Evolutionary conservation across 2,113 vertebrate genomes (phyloP).

Genomic region (Coryphaenoides rupestris): DNA sequence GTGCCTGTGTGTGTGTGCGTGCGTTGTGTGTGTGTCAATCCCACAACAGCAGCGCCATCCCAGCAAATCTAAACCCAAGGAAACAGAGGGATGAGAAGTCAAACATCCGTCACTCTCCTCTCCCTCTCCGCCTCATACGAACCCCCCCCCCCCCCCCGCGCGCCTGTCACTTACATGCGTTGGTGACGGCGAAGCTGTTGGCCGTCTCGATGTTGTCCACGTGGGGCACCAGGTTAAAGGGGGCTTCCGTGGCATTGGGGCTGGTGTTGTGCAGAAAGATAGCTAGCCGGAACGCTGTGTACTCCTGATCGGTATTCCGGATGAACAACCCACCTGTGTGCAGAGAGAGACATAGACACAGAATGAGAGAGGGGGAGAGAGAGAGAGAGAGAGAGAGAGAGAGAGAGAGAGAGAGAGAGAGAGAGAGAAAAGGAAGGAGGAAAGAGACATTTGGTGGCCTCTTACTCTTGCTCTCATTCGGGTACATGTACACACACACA

Average conservation of each 20-base stretch:
- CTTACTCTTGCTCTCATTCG: no score
- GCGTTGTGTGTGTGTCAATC: no score
- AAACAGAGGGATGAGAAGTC: no score
- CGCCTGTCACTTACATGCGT: slow-evolving; percentile 89
- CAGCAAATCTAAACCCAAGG: no score
- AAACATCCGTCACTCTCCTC: no score
- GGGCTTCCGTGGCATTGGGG: slow-evolving; percentile 96
- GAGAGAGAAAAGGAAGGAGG: background rate
- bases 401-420: slow-evolving; percentile 8
- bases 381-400: slow-evolving; percentile 39
- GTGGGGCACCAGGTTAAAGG: slow-evolving; percentile 98
- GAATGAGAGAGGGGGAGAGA: slow-evolving; percentile 33
- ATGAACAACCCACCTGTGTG: slow-evolving; percentile 95
- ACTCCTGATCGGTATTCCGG: slow-evolving; percentile 99
- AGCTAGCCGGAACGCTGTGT: slow-evolving; percentile 95
- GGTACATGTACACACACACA: no score
- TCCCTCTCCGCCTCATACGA: slow-evolving; percentile 22
- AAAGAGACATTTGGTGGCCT: no score
- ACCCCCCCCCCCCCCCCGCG: no score
- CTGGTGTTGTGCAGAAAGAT: slow-evolving; percentile 99
- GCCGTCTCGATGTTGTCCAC: slow-evolving; percentile 99
- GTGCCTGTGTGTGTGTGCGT: no score
- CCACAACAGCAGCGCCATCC: no score
- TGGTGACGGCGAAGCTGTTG: slow-evolving; percentile 99
- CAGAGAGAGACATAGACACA: slow-evolving; percentile 19